Evolutionary conservation across 2,888 invertebrate genomes (phyloP).

Genomic region (Iphiclides podalirius): DNA sequence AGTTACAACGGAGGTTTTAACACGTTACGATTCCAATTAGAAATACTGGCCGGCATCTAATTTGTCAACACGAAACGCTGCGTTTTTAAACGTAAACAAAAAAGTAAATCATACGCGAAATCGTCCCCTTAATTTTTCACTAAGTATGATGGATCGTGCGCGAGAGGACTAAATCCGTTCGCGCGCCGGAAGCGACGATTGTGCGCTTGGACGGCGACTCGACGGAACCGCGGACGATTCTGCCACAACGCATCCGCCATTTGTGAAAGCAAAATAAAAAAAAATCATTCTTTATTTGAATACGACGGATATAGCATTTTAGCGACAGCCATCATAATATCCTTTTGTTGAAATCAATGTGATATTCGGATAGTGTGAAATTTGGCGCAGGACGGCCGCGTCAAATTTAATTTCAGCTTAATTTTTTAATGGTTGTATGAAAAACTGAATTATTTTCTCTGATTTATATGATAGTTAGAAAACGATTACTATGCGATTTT

Average conservation of each 20-base stretch:
- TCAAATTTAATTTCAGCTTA: too few relatives aligned
- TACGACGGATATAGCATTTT: not conserved
- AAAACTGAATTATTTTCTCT: too few relatives aligned
- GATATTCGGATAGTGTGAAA: too few relatives aligned
- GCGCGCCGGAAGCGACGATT: constrained; percentile 29
- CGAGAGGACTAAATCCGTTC: constrained; percentile 21
- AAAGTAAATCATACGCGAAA: constrained; percentile 5
- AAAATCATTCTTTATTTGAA: constrained; percentile 18
- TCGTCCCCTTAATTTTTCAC: constrained; percentile 16
- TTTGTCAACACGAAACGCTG: constrained; percentile 1
- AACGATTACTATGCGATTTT: too few relatives aligned
- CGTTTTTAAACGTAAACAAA: constrained; percentile 5
- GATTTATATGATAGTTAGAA: too few relatives aligned
- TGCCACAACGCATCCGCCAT: constrained; percentile 27
- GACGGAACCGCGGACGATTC: constrained; percentile 32
- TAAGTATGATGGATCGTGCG: constrained; percentile 20
- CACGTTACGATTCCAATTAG: too few relatives aligned
- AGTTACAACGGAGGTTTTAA: too few relatives aligned
- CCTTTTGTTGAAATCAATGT: too few relatives aligned
- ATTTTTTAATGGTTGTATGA: too few relatives aligned
- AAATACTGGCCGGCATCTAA: not conserved
- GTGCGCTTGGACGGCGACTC: constrained; percentile 28
- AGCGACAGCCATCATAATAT: too few relatives aligned
- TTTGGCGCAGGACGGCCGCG: too few relatives aligned
- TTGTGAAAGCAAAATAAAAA: constrained; percentile 25